Conservation (phyloP, 2,797 vertebrate species). For the Melanotaenia parkinsoni region DNA sequence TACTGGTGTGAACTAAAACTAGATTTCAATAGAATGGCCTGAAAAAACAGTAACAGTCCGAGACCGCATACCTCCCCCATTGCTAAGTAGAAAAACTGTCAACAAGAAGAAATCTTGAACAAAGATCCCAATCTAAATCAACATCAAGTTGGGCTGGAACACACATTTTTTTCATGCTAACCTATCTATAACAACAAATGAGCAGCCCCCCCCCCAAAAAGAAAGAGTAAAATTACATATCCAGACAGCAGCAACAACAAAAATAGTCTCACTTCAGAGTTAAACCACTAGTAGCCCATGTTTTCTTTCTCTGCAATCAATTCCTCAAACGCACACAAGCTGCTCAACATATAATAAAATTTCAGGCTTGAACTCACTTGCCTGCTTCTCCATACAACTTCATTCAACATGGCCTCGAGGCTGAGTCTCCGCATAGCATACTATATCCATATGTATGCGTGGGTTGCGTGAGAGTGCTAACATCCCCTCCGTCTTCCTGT, state of each 20-base stretch:
- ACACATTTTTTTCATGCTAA: background rate
- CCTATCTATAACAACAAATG: background rate
- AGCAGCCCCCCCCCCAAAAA: no score
- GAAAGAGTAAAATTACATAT: background rate
- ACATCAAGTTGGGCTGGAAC: background rate
- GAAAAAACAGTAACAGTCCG: background rate
- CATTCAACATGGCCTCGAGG: constrained; percentile 60
- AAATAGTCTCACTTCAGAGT: background rate
- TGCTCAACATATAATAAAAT: constrained; percentile 48
- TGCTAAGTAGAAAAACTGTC: background rate
- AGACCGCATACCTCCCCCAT: background rate
- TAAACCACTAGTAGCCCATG: background rate
- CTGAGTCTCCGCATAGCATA: constrained; percentile 53
- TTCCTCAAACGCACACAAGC: constrained; percentile 2
- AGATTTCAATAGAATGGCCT: background rate
- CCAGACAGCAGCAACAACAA: background rate
- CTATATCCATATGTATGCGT: constrained; percentile 67
- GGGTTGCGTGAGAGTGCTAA: constrained; percentile 60
- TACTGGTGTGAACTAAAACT: background rate
- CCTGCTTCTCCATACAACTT: constrained; percentile 46
- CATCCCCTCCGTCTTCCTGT: constrained; percentile 54
- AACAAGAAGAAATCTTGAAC: background rate
- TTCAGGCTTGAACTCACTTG: constrained; percentile 36
- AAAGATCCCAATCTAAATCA: background rate
- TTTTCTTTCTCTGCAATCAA: constrained; percentile 24